A percentile compares a stretch with the other conserved stretches of the same genome.
Conservation (phyloP, 2,113 vertebrate species). For the Tachuris rubrigastra region DNA sequence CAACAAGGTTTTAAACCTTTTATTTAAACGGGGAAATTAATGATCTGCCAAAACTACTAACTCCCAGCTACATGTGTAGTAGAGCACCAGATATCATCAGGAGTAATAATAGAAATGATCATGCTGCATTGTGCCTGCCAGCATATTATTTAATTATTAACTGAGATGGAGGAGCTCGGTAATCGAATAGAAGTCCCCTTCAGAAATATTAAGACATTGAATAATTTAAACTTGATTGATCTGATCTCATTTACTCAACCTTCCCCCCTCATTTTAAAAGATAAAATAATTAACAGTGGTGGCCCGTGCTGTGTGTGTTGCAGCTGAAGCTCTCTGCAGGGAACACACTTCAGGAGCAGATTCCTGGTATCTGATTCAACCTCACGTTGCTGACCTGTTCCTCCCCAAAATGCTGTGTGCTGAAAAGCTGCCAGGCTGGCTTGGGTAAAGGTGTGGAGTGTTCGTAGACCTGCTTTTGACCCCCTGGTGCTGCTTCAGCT, state of each 20-base stretch:
- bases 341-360: background rate
- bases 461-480: constrained; percentile 12
- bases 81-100: constrained; percentile 46
- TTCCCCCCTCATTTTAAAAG: constrained; percentile 59
- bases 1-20: constrained; percentile 58
- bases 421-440: background rate
- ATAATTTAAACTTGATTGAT: constrained; percentile 70
- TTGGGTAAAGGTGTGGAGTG: background rate
- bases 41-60: constrained; percentile 54
- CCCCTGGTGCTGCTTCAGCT: constrained; percentile 49
- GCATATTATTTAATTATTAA: constrained; percentile 63
- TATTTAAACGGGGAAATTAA: constrained; percentile 64
- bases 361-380: background rate
- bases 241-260: constrained; percentile 66
- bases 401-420: background rate
- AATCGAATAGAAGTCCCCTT: constrained; percentile 66
- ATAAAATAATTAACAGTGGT: constrained; percentile 61
- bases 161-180: constrained; percentile 43
- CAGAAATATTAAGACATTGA: constrained; percentile 72
- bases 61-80: constrained; percentile 56
- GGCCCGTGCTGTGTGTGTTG: background rate
- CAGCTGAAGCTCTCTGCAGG: background rate
- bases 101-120: constrained; percentile 63
- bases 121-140: constrained; percentile 52
- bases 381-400: background rate